Base-by-base conservation (phyloP, 2,797 vertebrate genomes). In the Mionectes olivaceus region DNA sequence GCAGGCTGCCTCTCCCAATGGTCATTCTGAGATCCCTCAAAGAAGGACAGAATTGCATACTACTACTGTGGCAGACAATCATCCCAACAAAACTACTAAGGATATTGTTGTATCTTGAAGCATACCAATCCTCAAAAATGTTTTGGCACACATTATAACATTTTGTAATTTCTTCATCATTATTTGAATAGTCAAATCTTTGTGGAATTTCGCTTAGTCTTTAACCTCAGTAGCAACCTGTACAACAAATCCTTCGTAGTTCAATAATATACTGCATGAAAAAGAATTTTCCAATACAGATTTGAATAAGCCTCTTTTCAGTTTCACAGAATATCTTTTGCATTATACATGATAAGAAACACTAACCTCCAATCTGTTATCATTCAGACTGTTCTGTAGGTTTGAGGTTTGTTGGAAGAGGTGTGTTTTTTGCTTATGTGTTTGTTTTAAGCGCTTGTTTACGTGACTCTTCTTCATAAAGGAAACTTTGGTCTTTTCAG, bases 401-500 rank as follows among this genome's bases (percentile, higher is more conserved):
- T 53, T 81, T 61, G 27, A 47, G 2, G 7, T 43, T 81, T 57
- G 27, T 32, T 83, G 53, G 12, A 1, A 11, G 23, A n/a, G 18
- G 11, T n/a, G 15, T 11, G 0, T 7, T 67, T 83, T 65, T 67
- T n/a, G 13, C 15, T 77, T 1, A 1, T 28, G 7, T 61, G 5
- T 60, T 81, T 83, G 25, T 74, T 88, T 73, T 46, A 86, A 68
- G 16, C 32, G 44, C 41, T 74, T 15, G 7, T 22, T 75, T 17
- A 14, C n/a, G 43, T 37, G n/a, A 19, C 9, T 24, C 17, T 76
- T 67, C 49, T 50, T 78, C 28, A 53, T 33, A 47, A 83, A 76
- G 23, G 8, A 49, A 77, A 41, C 19, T 44, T 49, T 11, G 5
- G 9, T 74, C 21, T 81, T 75, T 53, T 27, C 33, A 69, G 5